Evolutionary conservation across 2,797 vertebrate species (phyloP).

Genomic region (Coluber constrictor): DNA sequence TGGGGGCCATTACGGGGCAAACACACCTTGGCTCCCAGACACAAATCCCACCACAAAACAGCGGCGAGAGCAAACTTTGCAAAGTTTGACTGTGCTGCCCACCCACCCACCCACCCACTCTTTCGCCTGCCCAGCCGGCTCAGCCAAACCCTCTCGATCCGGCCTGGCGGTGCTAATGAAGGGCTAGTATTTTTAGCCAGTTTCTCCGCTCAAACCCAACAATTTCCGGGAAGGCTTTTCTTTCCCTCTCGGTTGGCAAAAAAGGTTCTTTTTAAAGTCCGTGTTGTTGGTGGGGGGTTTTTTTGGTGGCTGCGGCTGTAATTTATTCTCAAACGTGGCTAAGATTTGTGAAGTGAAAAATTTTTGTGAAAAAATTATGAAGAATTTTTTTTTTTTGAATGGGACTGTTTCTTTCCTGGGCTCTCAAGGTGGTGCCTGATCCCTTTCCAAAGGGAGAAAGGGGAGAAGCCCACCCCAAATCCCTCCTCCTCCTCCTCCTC

Average conservation of each 20-base stretch:
- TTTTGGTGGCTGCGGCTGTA: neutral
- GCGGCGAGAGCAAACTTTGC: neutral
- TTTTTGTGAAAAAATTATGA: no score
- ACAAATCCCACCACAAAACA: accelerated
- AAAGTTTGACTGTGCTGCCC: neutral
- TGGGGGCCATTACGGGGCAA: neutral
- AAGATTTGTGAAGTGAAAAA: neutral
- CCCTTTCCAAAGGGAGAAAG: neutral
- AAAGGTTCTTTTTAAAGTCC: neutral
- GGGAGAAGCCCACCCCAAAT: neutral
- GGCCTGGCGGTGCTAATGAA: neutral
- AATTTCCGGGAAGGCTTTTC: neutral
- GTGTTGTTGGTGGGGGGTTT: neutral
- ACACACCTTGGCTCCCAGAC: neutral
- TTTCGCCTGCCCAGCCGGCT: neutral
- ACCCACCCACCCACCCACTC: accelerated
- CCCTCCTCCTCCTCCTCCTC: neutral
- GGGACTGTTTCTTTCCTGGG: neutral
- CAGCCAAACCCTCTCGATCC: neutral
- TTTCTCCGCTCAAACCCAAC: neutral
- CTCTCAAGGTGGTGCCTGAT: neutral
- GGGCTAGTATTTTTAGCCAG: neutral
- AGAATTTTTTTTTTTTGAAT: neutral
- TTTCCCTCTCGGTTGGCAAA: neutral
- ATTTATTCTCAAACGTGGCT: neutral